phyloP scores from a whole-genome alignment of 2,888 invertebrate genomes.

The Agrotis clavis region DNA sequence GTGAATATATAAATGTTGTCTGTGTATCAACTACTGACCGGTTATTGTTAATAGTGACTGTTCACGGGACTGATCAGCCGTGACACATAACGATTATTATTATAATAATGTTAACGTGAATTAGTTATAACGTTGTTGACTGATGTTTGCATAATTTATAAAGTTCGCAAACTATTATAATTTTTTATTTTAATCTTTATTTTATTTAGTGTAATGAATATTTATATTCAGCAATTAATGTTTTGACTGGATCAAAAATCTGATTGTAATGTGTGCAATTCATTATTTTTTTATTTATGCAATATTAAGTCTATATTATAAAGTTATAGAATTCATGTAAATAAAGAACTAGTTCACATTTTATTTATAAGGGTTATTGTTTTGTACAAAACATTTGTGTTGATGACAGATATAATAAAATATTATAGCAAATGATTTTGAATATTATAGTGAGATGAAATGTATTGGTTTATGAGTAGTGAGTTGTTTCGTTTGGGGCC shows the following conservation, averaged over 20 bases:
- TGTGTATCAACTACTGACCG: conserved; percentile 43
- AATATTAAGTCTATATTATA: conserved; percentile 67
- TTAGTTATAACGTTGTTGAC: conserved; percentile 73
- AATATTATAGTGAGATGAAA: conserved; percentile 65
- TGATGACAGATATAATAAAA: conserved; percentile 70
- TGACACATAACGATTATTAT: conserved; percentile 42
- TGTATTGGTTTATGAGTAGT: conserved; percentile 57
- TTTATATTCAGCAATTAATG: conserved; percentile 73
- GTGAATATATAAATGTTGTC: conserved; percentile 62
- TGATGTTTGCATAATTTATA: conserved; percentile 87
- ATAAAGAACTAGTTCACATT: conserved; percentile 73
- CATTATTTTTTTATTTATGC: conserved; percentile 75
- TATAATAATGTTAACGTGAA: conserved; percentile 56
- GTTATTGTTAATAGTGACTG: conserved; percentile 44
- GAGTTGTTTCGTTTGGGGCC: conserved; percentile 52
- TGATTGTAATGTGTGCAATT: conserved; percentile 87
- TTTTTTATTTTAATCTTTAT: conserved; percentile 76
- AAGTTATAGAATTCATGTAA: conserved; percentile 77
- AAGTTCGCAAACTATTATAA: conserved; percentile 80
- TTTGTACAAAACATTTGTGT: conserved; percentile 78
- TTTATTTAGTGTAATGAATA: conserved; percentile 69
- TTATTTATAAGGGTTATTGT: conserved; percentile 79
- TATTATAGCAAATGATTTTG: conserved; percentile 67
- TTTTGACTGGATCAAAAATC: conserved; percentile 90
- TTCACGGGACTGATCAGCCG: conserved; percentile 38